phyloP scores from a whole-genome alignment of 2,888 invertebrate genomes.

The Ornithoptera alexandrae region DNA sequence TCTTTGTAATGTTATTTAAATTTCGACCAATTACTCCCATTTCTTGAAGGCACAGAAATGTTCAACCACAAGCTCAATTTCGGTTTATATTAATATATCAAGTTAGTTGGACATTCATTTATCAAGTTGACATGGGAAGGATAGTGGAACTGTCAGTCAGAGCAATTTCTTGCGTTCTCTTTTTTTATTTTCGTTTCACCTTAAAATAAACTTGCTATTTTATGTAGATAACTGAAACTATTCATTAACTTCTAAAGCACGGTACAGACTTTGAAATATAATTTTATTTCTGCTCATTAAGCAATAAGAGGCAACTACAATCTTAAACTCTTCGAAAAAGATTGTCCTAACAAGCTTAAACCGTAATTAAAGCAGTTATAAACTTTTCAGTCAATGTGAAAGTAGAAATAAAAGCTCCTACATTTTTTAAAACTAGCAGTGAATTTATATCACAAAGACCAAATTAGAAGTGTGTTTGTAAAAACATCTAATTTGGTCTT shows the following conservation, averaged over 20 bases:
- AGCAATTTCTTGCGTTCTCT: neutral
- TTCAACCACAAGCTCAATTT: slow-evolving; percentile 4
- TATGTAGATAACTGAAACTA: neutral
- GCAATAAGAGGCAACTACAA: neutral
- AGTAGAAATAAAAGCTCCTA: no score
- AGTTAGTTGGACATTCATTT: slow-evolving; percentile 21
- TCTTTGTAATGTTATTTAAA: neutral
- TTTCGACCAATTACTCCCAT: neutral
- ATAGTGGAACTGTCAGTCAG: slow-evolving; percentile 14
- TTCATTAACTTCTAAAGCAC: neutral
- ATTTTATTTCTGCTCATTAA: neutral
- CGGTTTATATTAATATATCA: slow-evolving; percentile 18
- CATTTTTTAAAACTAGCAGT: no score
- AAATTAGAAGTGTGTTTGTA: no score
- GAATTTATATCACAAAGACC: no score
- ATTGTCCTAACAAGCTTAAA: no score
- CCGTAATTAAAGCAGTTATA: no score
- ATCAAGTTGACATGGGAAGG: slow-evolving; percentile 18
- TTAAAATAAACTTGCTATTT: neutral
- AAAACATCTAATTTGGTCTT: no score
- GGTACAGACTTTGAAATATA: no score
- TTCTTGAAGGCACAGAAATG: neutral
- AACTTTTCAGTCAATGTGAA: no score
- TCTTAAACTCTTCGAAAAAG: neutral
- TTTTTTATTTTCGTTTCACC: slow-evolving; percentile 1